phyloP scores from a whole-genome alignment of 1,140 invertebrate species.

The Drosophila sturtevanti region DNA sequence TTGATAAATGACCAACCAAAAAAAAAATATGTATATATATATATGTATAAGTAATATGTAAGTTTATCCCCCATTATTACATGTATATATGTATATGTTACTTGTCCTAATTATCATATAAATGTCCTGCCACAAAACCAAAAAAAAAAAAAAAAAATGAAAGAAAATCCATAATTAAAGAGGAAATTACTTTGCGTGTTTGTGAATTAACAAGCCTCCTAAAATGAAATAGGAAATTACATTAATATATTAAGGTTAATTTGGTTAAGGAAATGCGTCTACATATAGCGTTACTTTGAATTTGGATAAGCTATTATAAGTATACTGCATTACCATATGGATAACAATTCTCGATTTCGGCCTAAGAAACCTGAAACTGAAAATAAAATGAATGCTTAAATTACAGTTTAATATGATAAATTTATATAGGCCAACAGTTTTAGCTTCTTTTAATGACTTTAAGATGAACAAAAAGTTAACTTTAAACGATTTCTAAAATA shows the following conservation, averaged over 20 bases:
- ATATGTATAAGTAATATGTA: constrained; percentile 9
- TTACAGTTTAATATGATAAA: too few relatives aligned
- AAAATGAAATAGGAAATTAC: constrained; percentile 8
- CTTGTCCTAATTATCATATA: constrained; percentile 42
- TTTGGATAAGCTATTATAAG: too few relatives aligned
- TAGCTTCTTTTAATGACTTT: too few relatives aligned
- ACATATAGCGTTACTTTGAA: neutral
- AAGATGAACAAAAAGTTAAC: too few relatives aligned
- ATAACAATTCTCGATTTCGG: too few relatives aligned
- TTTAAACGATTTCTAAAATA: too few relatives aligned
- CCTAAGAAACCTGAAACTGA: too few relatives aligned
- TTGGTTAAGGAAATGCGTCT: constrained; percentile 10
- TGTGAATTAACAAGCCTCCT: constrained; percentile 48
- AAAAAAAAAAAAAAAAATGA: constrained; percentile 37
- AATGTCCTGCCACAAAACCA: constrained; percentile 32
- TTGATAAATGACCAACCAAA: constrained; percentile 43
- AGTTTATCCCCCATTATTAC: constrained; percentile 36
- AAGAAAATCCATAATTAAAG: constrained; percentile 41
- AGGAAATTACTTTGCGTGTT: constrained; percentile 70
- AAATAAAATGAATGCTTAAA: too few relatives aligned
- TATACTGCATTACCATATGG: too few relatives aligned
- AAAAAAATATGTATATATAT: neutral
- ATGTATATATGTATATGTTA: constrained; percentile 8
- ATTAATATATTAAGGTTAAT: constrained; percentile 11
- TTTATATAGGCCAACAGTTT: too few relatives aligned